Base-by-base conservation (phyloP, 2,888 invertebrate genomes). In the Drosophila stalkeri region DNA sequence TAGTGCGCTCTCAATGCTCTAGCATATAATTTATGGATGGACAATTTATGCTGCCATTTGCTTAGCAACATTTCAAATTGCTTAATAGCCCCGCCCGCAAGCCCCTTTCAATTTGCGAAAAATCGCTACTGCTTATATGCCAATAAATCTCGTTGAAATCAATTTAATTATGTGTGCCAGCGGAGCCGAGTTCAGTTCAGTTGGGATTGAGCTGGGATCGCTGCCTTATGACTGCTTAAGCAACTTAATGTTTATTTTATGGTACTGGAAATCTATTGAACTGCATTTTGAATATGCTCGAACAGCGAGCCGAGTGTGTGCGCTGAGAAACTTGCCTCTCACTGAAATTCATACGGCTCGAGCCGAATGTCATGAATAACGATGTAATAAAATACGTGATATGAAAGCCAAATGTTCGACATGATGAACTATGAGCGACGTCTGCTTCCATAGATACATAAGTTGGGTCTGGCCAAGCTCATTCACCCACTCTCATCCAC, bases 341-440 rank as follows among this genome's bases (percentile, higher is more conserved):
- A 71, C 61, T 74, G 78, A 78, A 61, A 71, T 67, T 73, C 79
- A 78, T 79, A 79, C 52, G 64, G 59, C 69, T 46, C 37, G 44
- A 47, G 68, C 74, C 70, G 79, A 78, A 86, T 83, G 83, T 80
- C 88, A 86, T 85, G 85, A 85, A 87, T 86, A 83, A 88, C 86
- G 88, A 88, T 86, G 88, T 88, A 87, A 87, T 87, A 87, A 87
- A 87, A 86, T 87, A 87, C 87, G 87, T 87, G 87, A 86, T 86
- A 85, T 85, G 87, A 86, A 87, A 88, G 27, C 75, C 67, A 84
- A 88, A 69, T 65, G 49, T 11, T 16, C 35, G 47, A 57, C 90
- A 84, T 88, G 90, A 84, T 84, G 90, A 90, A 84, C 84, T 90
- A 72, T 73, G 68, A 47, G 64, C 46, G 63, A 56, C 60, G 60